A percentile compares a stretch with the other conserved stretches of the same genome.
phyloP scores from a whole-genome alignment of 2,797 vertebrate genomes.

The Phoebastria nigripes region DNA sequence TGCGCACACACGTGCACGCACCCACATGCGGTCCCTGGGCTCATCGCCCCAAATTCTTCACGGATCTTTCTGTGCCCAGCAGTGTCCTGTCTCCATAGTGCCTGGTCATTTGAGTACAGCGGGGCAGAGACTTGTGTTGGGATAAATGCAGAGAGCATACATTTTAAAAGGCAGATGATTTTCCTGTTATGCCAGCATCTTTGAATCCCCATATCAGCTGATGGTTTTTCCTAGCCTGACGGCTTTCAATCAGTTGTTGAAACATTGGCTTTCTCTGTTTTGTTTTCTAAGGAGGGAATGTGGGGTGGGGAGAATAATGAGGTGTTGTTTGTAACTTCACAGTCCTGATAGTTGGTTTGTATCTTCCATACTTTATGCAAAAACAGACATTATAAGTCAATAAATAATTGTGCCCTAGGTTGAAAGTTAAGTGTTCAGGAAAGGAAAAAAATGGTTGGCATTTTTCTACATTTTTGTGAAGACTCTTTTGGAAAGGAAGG shows the following conservation, averaged over 20 bases:
- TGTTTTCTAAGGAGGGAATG: constrained; percentile 63
- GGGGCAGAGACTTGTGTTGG: not conserved
- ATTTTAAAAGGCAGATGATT: constrained; percentile 68
- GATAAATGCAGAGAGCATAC: not conserved
- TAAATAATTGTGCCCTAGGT: constrained; percentile 81
- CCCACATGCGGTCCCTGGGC: rapidly evolving
- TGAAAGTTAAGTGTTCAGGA: constrained; percentile 82
- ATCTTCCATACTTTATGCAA: constrained; percentile 85
- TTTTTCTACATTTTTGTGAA: constrained; percentile 86
- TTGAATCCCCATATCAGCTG: constrained; percentile 28
- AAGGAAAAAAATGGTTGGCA: constrained; percentile 77
- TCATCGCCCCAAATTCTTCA: not conserved
- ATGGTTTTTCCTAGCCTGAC: constrained; percentile 58
- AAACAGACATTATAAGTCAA: constrained; percentile 78
- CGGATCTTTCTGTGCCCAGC: not conserved
- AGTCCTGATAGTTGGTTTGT: constrained; percentile 77
- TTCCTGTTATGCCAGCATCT: constrained; percentile 54
- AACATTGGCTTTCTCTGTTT: constrained; percentile 73
- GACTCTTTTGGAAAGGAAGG: constrained; percentile 85
- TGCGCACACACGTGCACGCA: rapidly evolving
- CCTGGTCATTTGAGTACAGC: not conserved
- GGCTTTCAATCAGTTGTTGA: constrained; percentile 60
- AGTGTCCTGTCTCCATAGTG: constrained; percentile 2
- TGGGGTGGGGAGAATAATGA: constrained; percentile 67
- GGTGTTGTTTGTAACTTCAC: constrained; percentile 72